Percentiles rank a stretch among this genome's conserved stretches.
phyloP scores from a whole-genome alignment of 2,888 invertebrate genomes.

The Heliconius hortense region DNA sequence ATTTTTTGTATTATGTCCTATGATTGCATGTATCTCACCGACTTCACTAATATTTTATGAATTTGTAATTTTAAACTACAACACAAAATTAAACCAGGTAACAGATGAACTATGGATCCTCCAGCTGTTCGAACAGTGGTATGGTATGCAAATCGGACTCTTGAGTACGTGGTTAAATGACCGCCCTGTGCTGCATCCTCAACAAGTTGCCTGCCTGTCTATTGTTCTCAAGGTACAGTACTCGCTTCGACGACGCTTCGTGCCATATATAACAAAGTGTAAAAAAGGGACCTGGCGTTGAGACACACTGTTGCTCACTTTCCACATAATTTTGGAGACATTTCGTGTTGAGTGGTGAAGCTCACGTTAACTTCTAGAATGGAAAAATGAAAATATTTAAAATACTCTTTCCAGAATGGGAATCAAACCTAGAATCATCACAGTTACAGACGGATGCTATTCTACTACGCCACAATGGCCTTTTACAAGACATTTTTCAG shows the following conservation, averaged over 20 bases:
- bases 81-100: conserved; percentile 54
- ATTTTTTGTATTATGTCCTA: neutral
- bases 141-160: conserved; percentile 95
- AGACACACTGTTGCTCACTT: too few species aligned
- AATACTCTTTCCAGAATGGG: too few species aligned
- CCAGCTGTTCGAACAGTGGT: conserved; percentile 92
- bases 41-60: too few species aligned
- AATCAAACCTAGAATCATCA: too few species aligned
- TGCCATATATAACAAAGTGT: too few species aligned
- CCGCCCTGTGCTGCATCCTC: conserved; percentile 95
- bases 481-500: neutral
- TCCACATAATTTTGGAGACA: too few species aligned
- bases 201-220: conserved; percentile 98
- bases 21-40: neutral
- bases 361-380: too few species aligned
- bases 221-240: conserved; percentile 93
- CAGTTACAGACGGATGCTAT: too few species aligned
- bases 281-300: too few species aligned
- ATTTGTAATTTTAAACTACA: neutral
- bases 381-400: too few species aligned
- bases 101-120: conserved; percentile 85
- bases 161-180: conserved; percentile 97
- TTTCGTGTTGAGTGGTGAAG: too few species aligned
- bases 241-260: too few species aligned
- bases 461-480: neutral